Base-by-base conservation (phyloP, 2,888 invertebrate species). In the Morpho achilles region DNA sequence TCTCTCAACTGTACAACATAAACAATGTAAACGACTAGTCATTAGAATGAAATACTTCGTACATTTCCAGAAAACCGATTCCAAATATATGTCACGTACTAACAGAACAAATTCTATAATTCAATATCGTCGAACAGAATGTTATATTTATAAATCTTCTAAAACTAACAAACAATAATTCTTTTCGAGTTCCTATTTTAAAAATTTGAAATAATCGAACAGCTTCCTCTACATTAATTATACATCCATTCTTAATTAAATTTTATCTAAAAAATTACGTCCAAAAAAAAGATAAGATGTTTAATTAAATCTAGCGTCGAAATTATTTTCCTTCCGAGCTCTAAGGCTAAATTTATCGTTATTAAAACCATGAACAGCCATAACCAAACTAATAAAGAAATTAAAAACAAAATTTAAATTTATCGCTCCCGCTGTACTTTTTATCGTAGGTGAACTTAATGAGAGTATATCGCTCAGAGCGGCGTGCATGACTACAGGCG, bases 391-490 rank as follows among this genome's bases (percentile, higher is more conserved):
- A 63, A 59, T 52, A 42, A 61, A 48, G 49, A 54, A 63, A 63
- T 61, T 56, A 61, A 62, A 32, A 58, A 50, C 47, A 42, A 56
- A 54, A 63, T 59, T 59, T 59, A 54, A 61, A 59, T 61, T 57
- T 59, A 61, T 53, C 53, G 56, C 54, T n/a, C 47, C 10, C 49
- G 49, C 57, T 48, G 56, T 60, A 45, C 50, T 62, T 62, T 61
- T 63, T 59, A 59, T 54, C 61, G 54, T 48, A 54, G 41, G 59
- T 55, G 56, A 57, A 45, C 52, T 61, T 64, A 65, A 65, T 59
- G 63, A 63, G 59, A 57, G 59, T 61, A 57, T 63, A 63, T 61
- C 40, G 63, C 50, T 54, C 43, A 41, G 61, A 53, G 58, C 56
- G 47, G 44, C 46, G 58, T 55, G 55, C 58, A 50, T 56, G 58